Evolutionary conservation across 92 coral and sea anemone genomes (phyloP).

Genomic region (Porites rus): DNA sequence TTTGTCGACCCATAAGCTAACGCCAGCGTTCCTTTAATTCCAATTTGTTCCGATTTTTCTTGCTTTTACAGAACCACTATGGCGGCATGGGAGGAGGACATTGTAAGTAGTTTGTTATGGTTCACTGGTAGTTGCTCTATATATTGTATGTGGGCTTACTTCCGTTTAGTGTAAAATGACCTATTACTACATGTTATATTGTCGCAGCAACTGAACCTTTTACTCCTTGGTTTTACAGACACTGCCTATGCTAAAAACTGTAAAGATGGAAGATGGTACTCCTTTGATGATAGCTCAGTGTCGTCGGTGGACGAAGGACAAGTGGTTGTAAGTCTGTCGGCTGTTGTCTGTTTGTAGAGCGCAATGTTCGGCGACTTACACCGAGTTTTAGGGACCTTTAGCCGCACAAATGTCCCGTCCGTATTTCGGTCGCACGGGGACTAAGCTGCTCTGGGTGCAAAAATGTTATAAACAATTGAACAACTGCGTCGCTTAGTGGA

Average conservation of each 20-base stretch:
- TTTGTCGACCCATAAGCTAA: no score
- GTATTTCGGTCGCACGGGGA: no score
- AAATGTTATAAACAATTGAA: no score
- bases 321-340: constrained; percentile 74
- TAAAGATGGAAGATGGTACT: constrained; percentile 89
- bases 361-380: not conserved
- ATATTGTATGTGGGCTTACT: no score
- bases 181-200: no score
- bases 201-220: not conserved
- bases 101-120: constrained; percentile 68
- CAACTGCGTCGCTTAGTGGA: no score
- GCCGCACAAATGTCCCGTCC: no score
- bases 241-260: constrained; percentile 94
- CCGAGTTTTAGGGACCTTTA: no score
- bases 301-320: constrained; percentile 79
- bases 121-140: not conserved
- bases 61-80: constrained; percentile 86
- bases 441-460: no score
- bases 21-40: no score
- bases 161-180: no score
- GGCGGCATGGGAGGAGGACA: constrained; percentile 99
- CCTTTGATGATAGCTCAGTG: constrained; percentile 98
- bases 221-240: constrained; percentile 53
- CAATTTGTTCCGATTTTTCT: not conserved
- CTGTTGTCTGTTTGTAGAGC: not conserved